These are phyloP conservation scores for Sebastes trivittatus DNA, from an alignment of 2,797 vertebrate species.

Conservation along the genomic window DNA sequence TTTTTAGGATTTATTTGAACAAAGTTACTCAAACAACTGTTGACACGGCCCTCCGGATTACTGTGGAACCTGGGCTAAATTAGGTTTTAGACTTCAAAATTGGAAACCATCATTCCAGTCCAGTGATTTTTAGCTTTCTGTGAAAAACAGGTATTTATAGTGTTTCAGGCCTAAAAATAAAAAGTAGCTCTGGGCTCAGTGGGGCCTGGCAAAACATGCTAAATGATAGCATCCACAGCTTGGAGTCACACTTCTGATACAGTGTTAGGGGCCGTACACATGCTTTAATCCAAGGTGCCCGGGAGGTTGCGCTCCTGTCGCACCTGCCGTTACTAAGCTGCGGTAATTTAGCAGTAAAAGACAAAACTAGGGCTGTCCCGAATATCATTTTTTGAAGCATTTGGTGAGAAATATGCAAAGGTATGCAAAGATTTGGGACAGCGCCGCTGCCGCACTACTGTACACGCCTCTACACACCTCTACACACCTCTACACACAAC, in stretches of 20 bases:
- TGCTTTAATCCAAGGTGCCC: background rate
- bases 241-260: background rate
- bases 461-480: too few relatives aligned
- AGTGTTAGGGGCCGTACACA: background rate
- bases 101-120: slow-evolving; percentile 11
- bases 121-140: background rate
- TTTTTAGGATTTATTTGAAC: background rate
- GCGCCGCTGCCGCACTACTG: too few relatives aligned
- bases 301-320: background rate
- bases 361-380: background rate
- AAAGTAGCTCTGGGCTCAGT: background rate
- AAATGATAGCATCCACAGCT: background rate
- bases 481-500: too few relatives aligned
- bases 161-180: slow-evolving; percentile 21
- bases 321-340: background rate
- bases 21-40: background rate
- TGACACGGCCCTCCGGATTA: background rate
- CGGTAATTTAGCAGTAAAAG: background rate
- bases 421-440: too few relatives aligned
- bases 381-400: too few relatives aligned
- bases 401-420: too few relatives aligned
- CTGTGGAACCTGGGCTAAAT: background rate
- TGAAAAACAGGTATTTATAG: background rate
- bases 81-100: background rate
- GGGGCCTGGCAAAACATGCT: background rate